Percentiles rank a stretch among this genome's conserved stretches.
phyloP scores from a whole-genome alignment of 2,113 vertebrate genomes.

The Leptobrachium ailaonicum region DNA sequence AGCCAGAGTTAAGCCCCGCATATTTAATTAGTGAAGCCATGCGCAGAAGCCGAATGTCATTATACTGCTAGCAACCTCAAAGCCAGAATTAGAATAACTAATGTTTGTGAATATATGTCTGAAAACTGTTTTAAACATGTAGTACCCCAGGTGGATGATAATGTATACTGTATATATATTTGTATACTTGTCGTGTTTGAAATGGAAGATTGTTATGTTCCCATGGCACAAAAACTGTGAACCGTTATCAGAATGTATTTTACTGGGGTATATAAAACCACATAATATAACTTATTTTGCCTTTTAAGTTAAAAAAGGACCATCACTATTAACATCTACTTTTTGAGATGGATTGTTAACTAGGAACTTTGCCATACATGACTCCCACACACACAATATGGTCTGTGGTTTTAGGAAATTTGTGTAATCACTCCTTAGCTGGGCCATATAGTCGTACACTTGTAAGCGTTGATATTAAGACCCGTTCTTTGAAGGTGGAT shows the following conservation, averaged over 20 bases:
- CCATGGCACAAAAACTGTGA: conserved; percentile 50
- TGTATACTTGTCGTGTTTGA: conserved; percentile 18
- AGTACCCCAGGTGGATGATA: background rate
- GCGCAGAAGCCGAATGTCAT: conserved; percentile 92
- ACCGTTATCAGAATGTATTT: conserved; percentile 42
- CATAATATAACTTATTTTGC: conserved; percentile 4
- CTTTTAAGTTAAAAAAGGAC: conserved; percentile 7
- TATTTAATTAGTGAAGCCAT: conserved; percentile 97
- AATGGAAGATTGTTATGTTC: conserved; percentile 41
- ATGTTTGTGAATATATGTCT: conserved; percentile 14
- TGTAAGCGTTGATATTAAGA: too few species aligned
- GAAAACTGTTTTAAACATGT: background rate
- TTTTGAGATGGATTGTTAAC: background rate
- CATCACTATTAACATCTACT: background rate
- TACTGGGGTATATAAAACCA: conserved; percentile 2
- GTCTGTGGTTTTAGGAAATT: background rate
- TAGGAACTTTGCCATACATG: conserved; percentile 2
- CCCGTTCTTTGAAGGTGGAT: too few species aligned
- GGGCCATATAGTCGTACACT: background rate
- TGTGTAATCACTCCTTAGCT: background rate
- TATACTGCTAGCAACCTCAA: conserved; percentile 80
- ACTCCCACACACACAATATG: background rate
- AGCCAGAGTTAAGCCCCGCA: conserved; percentile 91
- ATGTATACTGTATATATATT: conserved; percentile 7
- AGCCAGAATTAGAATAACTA: conserved; percentile 3